Evolutionary conservation across 23 tunicate species (phyloP).

Genomic region (Trididemnum clinides): DNA sequence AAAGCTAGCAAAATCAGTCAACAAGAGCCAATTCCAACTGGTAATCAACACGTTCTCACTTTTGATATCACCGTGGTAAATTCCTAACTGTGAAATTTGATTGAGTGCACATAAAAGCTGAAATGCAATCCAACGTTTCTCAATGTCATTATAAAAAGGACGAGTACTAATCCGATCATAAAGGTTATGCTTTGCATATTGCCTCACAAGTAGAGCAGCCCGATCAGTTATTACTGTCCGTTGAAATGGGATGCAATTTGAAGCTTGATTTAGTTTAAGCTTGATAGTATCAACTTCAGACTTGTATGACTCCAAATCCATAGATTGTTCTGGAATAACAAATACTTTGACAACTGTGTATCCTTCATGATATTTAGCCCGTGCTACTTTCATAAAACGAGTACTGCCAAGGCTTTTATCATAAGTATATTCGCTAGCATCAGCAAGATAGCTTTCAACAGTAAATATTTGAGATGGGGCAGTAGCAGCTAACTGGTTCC

Average conservation of each 20-base stretch:
- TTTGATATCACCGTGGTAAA: slow-evolving; percentile 96
- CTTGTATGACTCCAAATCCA: slow-evolving; percentile 67
- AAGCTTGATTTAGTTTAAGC: slow-evolving; percentile 47
- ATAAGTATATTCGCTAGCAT: slow-evolving; percentile 57
- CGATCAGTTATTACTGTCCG: slow-evolving; percentile 58
- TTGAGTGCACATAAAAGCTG: slow-evolving; percentile 90
- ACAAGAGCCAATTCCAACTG: slow-evolving; percentile 91
- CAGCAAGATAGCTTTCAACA: slow-evolving; percentile 85
- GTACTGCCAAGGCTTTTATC: slow-evolving; percentile 90
- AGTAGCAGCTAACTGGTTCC: slow-evolving; percentile 84
- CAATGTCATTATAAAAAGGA: slow-evolving; percentile 82
- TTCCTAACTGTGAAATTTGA: slow-evolving; percentile 72
- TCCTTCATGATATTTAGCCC: slow-evolving; percentile 81
- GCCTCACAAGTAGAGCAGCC: slow-evolving; percentile 72
- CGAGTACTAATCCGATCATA: slow-evolving; percentile 96
- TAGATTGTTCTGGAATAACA: slow-evolving; percentile 63
- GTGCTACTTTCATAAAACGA: slow-evolving; percentile 95
- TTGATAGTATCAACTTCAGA: slow-evolving; percentile 50
- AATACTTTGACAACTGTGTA: slow-evolving; percentile 87
- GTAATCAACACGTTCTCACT: slow-evolving; percentile 94
- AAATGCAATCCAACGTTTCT: slow-evolving; percentile 88
- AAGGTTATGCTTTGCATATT: slow-evolving; percentile 79
- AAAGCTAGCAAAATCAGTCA: slow-evolving; percentile 94
- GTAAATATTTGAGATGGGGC: slow-evolving; percentile 90
- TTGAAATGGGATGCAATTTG: slow-evolving; percentile 87